Conservation (phyloP, 35 echinoderm and acorn worm genomes). For the Amphiura filiformis region DNA sequence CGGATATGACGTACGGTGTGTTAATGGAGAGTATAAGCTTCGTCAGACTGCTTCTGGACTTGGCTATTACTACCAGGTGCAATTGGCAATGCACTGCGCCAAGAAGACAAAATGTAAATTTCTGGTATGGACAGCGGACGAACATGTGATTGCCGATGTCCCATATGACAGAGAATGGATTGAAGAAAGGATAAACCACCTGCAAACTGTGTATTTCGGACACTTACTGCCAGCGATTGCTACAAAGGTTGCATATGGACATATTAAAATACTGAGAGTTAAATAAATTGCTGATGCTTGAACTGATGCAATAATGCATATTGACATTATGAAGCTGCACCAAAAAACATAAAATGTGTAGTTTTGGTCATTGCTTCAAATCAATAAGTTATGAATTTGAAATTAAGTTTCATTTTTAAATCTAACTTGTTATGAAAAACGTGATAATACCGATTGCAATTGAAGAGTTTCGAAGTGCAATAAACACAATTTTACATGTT, state of each 20-base stretch:
- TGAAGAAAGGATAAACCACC: conserved; percentile 3
- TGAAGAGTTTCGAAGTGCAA: no score
- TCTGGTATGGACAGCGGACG: conserved; percentile 37
- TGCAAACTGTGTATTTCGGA: conserved; percentile 39
- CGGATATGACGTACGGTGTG: neutral
- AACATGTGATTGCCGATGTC: conserved; percentile 44
- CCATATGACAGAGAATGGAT: conserved; percentile 19
- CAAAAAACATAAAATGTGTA: neutral
- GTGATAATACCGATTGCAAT: no score
- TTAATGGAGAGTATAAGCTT: conserved; percentile 18
- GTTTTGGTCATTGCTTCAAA: neutral
- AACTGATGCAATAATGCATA: neutral
- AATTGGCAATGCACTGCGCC: conserved; percentile 56
- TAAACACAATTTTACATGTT: no score
- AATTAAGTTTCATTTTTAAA: neutral
- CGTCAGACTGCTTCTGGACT: conserved; percentile 32
- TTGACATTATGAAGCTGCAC: neutral
- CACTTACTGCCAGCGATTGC: conserved; percentile 55
- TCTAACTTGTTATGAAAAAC: no score
- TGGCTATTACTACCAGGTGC: conserved; percentile 50
- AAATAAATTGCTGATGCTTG: neutral
- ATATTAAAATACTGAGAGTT: conserved; percentile 15
- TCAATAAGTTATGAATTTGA: neutral
- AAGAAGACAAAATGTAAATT: conserved; percentile 32
- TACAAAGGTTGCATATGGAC: conserved; percentile 3